phyloP scores from a whole-genome alignment of 2,797 vertebrate genomes.

The Carduelis carduelis region DNA sequence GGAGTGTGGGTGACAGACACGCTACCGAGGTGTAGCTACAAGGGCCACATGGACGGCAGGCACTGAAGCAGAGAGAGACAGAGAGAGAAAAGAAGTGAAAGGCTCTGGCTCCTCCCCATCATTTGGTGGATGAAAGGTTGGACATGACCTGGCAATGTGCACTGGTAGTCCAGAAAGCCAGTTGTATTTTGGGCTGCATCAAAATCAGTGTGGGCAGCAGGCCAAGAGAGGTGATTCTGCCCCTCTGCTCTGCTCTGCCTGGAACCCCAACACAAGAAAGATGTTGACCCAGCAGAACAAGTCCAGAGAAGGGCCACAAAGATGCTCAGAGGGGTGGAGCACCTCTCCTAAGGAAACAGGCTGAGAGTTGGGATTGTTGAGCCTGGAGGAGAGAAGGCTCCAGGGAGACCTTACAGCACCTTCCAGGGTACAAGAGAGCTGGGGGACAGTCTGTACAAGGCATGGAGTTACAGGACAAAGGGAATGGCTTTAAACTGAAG shows the following conservation, averaged over 20 bases:
- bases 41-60: fast-evolving
- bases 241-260: background rate
- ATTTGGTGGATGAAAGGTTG: background rate
- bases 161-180: background rate
- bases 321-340: background rate
- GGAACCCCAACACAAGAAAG: background rate
- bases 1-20: fast-evolving
- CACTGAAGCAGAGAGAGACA: background rate
- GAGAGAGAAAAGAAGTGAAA: background rate
- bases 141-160: background rate
- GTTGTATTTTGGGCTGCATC: background rate
- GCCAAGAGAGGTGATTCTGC: background rate
- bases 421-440: background rate
- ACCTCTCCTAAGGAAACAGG: background rate
- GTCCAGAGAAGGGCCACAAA: background rate
- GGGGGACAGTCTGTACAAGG: background rate
- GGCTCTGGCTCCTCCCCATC: background rate
- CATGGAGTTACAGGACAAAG: background rate
- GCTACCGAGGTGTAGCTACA: fast-evolving
- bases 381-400: background rate
- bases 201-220: background rate
- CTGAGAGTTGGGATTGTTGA: background rate
- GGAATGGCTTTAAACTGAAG: background rate
- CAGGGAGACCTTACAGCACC: background rate
- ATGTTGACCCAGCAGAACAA: no score